A percentile compares a stretch with the other conserved stretches of the same genome.
phyloP scores from a whole-genome alignment of 2,797 vertebrate genomes.

The Monodelphis domestica region DNA sequence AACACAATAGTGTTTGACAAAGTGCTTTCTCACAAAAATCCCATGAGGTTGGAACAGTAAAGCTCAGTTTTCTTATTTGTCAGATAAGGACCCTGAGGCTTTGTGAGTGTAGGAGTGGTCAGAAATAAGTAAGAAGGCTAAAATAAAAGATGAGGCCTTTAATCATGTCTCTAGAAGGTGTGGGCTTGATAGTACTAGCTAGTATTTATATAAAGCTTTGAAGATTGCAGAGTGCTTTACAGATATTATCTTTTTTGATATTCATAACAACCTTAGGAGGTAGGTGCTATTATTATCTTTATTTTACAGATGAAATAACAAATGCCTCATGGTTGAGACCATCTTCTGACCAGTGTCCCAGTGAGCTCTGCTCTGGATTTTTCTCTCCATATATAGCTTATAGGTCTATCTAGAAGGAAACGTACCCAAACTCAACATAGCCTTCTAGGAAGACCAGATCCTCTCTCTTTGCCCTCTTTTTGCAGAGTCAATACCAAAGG shows the following conservation, averaged over 20 bases:
- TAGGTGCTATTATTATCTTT: background rate
- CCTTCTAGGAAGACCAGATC: background rate
- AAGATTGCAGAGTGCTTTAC: background rate
- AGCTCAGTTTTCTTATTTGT: background rate
- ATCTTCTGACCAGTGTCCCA: background rate
- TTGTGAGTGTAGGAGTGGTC: background rate
- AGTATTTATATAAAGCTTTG: background rate
- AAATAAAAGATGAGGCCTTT: background rate
- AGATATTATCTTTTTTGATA: background rate
- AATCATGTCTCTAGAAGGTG: background rate
- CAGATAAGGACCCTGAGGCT: background rate
- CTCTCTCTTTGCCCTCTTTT: background rate
- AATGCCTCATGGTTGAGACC: background rate
- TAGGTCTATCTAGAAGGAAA: background rate
- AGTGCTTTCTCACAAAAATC: background rate
- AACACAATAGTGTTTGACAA: background rate
- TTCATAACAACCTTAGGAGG: background rate
- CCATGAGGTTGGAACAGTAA: background rate
- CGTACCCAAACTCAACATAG: background rate
- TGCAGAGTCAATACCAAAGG: background rate
- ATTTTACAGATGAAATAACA: background rate
- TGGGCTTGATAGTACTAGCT: background rate
- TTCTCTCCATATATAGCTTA: background rate
- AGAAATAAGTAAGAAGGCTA: background rate
- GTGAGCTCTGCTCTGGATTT: background rate